Evolutionary conservation across 2,888 invertebrate genomes (phyloP).

Genomic region (Caenorhabditis sulstoni): DNA sequence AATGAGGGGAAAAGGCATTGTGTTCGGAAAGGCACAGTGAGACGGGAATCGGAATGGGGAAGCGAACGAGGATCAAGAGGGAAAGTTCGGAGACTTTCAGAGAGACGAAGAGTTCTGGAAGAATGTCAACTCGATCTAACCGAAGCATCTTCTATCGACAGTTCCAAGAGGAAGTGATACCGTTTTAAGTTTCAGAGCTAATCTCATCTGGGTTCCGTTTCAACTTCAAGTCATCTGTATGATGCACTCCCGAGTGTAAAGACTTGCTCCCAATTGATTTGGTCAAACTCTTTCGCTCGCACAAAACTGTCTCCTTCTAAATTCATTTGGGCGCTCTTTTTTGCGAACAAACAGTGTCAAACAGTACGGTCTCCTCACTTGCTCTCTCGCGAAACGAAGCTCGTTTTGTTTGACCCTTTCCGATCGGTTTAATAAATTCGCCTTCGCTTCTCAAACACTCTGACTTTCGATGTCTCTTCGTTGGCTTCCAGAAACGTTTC

Average conservation of each 20-base stretch:
- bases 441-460: slow-evolving; percentile 2
- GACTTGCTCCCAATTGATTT: too few species aligned
- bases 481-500: not conserved
- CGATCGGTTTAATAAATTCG: slow-evolving; percentile 6
- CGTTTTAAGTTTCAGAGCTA: too few species aligned
- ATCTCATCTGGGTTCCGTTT: too few species aligned
- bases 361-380: slow-evolving; percentile 15
- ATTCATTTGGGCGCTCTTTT: slow-evolving; percentile 15
- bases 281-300: not conserved
- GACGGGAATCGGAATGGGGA: too few species aligned
- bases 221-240: too few species aligned
- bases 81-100: too few species aligned
- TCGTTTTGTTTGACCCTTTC: slow-evolving; percentile 24
- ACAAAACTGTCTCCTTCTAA: not conserved
- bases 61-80: not conserved
- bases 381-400: not conserved
- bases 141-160: too few species aligned
- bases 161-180: too few species aligned
- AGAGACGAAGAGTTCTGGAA: too few species aligned
- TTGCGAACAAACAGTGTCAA: slow-evolving; percentile 47
- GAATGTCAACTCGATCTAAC: too few species aligned
- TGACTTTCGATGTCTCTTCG: slow-evolving; percentile 3
- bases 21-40: too few species aligned
- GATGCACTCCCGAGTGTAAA: too few species aligned
- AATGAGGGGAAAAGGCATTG: not conserved